Base-by-base conservation (phyloP, 2,888 invertebrate genomes). In the Dilophus febrilis region DNA sequence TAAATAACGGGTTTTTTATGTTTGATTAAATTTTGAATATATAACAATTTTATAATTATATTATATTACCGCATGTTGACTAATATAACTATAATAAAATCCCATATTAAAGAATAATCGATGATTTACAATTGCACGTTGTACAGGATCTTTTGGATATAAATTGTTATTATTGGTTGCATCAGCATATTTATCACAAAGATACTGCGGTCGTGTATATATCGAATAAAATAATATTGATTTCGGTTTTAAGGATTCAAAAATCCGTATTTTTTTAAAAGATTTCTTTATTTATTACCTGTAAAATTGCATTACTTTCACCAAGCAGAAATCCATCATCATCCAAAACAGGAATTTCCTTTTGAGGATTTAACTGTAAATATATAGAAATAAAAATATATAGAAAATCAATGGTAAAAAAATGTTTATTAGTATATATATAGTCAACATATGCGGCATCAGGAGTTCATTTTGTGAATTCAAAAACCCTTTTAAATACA, bases 271-370 rank as follows among this genome's bases (percentile, higher is more conserved):
- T n/a, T n/a, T n/a, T n/a, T n/a, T n/a, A n/a, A n/a, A n/a, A n/a
- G n/a, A n/a, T n/a, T n/a, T n/a, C n/a, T n/a, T n/a, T n/a, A n/a
- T n/a, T n/a, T n/a, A n/a, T 18, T 45, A 47, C 48, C 45, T 59
- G 66, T 61, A 61, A 58, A 44, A 72, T 72, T 3, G 72, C 72
- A 48, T 70, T 66, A 48, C 83, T 85, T 62, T 87, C 87, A 48
- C 83, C 72, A 38, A 88, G 60, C 47, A 67, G 68, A 54, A 86
- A 80, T 17, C 84, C 84, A 50, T 78, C 70, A 52, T 88, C 87
- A 45, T 84, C 78, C 41, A 88, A 55, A 2, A 79, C 75, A 2
- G 84, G 77, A 51, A 82, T 79, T 57, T 82, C 81, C 54, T 77
- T 79, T 59, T 81, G 81, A 1, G 81, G 81, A 59, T 81, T 81